A percentile compares a stretch with the other conserved stretches of the same genome.
Evolutionary conservation across 2,888 invertebrate genomes (phyloP).

Genomic region (Hydrotaea cyrtoneurina): DNA sequence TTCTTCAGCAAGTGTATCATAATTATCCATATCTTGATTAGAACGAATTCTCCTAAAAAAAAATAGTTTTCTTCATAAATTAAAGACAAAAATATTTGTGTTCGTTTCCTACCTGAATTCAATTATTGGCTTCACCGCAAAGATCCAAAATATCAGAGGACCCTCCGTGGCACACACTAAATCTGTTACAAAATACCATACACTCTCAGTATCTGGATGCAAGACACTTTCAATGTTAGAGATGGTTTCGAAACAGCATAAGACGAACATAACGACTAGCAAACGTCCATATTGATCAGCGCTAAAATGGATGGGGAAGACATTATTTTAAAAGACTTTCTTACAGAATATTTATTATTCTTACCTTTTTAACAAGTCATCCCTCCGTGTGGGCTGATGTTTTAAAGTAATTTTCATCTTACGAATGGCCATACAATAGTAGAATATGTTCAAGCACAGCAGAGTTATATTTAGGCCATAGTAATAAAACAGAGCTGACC

Average conservation of each 20-base stretch:
- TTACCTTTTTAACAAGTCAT: constrained; percentile 9
- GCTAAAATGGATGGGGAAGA: not conserved
- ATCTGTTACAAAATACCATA: constrained; percentile 17
- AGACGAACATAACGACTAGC: not conserved
- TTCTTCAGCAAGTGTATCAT: not conserved
- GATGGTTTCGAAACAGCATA: not conserved
- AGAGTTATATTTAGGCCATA: not conserved
- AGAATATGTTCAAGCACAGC: constrained; percentile 16
- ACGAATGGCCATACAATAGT: not conserved
- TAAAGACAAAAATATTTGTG: not conserved
- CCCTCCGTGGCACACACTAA: constrained; percentile 9
- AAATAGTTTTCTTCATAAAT: not conserved
- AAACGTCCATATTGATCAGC: constrained; percentile 8
- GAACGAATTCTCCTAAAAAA: not conserved
- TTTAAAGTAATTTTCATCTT: not conserved
- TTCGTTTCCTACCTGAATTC: not conserved
- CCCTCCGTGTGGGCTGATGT: constrained; percentile 15
- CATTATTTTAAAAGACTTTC: not conserved
- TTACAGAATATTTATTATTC: not conserved
- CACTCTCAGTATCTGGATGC: not conserved
- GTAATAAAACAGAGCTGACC: not conserved
- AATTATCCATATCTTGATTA: not conserved
- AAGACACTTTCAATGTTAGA: constrained; percentile 15
- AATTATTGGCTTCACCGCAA: constrained; percentile 5
- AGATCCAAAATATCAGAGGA: not conserved